Evolutionary conservation across 2,113 vertebrate genomes (phyloP), one percentile per base, ranked within the genome.

Genomic region (Myotis brandtii): DNA sequence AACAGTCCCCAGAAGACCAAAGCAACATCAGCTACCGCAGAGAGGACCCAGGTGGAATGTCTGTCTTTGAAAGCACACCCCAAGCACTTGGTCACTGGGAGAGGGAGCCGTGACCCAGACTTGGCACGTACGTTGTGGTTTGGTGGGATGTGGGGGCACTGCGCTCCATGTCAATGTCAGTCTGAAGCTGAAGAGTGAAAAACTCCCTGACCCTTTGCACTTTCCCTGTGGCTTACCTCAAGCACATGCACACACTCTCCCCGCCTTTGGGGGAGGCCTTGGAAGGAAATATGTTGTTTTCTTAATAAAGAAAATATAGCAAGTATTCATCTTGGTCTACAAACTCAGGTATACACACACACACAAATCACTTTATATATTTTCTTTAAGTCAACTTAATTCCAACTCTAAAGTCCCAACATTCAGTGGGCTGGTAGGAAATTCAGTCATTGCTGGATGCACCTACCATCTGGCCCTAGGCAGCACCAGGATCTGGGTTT

Each of bases 341-440:
- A 82, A 86, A 75, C 70, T 48, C 79, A 80, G 46, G 75, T 48
- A 43, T 9, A 32, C 6, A 37, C 34, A 46, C 1, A 32, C 72
- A 92, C 17, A 37, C 23, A 86, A 18, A 67, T 81, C 43, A 50
- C n/a, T 91, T 86, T 73, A 85, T 73, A 21, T 96, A 48, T 92
- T 95, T 93, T 89, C 43, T 91, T 96, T 59, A 94, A 91, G 86
- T 96, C 90, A 93, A 25, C 50, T 89, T 91, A 89, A 89, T 91
- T 96, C 64, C 34, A n/a, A 48, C 46, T 83, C 46, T 46, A 76
- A 95, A 50, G 13, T 46, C 62, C 59, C 18, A 34, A 34, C 69
- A 50, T 93, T 13, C 5, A 12, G 56, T 93, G 56, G 70, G 48
- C 48, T 79, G 25, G n/a, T 91, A 23, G 79, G 37, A 83, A 93